Conservation (phyloP, 2,113 vertebrate species). For the Pelecanoides urinatrix region DNA sequence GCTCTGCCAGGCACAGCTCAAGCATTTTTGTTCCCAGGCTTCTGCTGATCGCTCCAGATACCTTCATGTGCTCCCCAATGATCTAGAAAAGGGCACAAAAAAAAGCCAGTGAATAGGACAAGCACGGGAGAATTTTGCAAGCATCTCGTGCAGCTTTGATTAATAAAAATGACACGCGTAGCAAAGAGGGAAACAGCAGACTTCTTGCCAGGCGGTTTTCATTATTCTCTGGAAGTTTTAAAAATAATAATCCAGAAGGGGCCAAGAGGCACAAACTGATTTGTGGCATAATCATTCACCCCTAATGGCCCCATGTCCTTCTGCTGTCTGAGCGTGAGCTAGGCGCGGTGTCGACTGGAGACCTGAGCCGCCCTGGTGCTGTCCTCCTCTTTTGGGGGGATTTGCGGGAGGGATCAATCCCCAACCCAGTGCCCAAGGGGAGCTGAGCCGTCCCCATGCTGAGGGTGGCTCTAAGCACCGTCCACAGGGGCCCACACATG, state of each 20-base stretch:
- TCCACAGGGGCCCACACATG: neutral
- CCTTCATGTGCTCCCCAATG: conserved; percentile 53
- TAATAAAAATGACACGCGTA: neutral
- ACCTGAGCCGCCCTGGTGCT: fast-evolving
- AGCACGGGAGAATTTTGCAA: neutral
- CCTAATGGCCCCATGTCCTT: neutral
- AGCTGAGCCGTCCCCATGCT: neutral
- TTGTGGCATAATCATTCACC: neutral
- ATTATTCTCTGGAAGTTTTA: neutral
- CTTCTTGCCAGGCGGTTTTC: neutral
- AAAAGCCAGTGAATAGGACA: neutral
- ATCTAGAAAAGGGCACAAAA: conserved; percentile 56
- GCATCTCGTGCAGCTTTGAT: neutral
- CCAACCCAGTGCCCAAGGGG: neutral
- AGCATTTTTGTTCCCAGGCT: conserved; percentile 63
- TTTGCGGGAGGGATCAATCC: neutral
- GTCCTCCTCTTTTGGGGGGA: neutral
- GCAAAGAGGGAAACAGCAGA: neutral
- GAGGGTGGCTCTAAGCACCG: neutral
- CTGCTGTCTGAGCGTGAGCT: neutral
- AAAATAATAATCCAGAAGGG: neutral
- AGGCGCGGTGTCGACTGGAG: fast-evolving
- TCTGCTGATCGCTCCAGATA: conserved; percentile 54
- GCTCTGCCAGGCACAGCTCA: conserved; percentile 54
- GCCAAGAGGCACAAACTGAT: neutral